Base-by-base conservation (phyloP, 2,888 invertebrate genomes). In the Eilema sororculum region DNA sequence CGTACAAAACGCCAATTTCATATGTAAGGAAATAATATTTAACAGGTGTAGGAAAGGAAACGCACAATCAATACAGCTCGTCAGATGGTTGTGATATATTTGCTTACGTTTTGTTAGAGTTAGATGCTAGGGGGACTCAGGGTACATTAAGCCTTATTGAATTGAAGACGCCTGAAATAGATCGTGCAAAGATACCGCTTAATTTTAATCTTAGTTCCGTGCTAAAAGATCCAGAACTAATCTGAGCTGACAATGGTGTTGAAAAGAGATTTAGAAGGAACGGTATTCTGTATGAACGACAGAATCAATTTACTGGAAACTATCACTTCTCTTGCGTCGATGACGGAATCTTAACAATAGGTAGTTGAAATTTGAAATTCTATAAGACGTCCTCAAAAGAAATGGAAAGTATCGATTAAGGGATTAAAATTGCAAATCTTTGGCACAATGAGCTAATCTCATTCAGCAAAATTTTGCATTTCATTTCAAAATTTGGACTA, bases 171-270 rank as follows among this genome's bases (percentile, higher is more conserved):
- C n/a, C 52, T 52, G 52, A 52, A 52, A n/a, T 52, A 20, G 8
- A 52, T 52, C 52, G 52, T n/a, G 20, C 20, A 6, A 41, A 41
- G 3, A 41, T 41, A 41, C 41, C 13, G 41, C 13, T 41, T 41
- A 41, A 20, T 46, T 16, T 6, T 20, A 20, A 46, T 46, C 57
- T 22, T 57, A 57, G 57, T 57, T 12, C 57, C 25, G 3, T 25
- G 57, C 5, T 58, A 24, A 24, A 25, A 25, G 57, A 69, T 66
- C 59, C 70, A 37, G 62, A 80, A 71, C 61, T 71, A 74, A 79
- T 73, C 77, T 72, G 62, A 37, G 59, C 25, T 68, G 70, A 81
- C 79, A 80, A 81, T 67, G 63, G 64, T 13, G 59, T 62, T 41
- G 59, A 52, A 66, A 63, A 58, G 60, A 63, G 33, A 16, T 22